phyloP scores from a whole-genome alignment of 2,888 invertebrate genomes.

The Nomada hirtipes region DNA sequence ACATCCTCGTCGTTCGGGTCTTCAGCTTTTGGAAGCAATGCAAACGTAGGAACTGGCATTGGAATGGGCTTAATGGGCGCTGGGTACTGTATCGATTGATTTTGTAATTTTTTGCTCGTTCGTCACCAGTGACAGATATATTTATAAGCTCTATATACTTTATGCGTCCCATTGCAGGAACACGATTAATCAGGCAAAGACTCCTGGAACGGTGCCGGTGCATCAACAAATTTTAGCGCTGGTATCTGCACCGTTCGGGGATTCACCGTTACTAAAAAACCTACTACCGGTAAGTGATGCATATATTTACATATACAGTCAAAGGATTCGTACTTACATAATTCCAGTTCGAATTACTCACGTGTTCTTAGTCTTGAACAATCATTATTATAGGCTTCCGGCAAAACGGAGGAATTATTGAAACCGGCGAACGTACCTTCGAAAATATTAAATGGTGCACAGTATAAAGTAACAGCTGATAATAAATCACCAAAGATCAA shows the following conservation, averaged over 20 bases:
- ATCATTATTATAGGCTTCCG: constrained; percentile 83
- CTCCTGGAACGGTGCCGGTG: constrained; percentile 84
- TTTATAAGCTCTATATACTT: neutral
- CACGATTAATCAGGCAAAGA: constrained; percentile 78
- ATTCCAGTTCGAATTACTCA: too few species aligned
- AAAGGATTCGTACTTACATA: too few species aligned
- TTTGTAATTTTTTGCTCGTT: neutral
- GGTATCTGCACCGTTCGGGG: constrained; percentile 94
- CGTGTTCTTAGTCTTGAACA: too few species aligned
- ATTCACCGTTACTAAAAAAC: constrained; percentile 93
- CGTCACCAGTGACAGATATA: neutral
- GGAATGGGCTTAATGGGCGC: constrained; percentile 77
- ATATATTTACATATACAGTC: too few species aligned
- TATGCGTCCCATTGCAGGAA: constrained; percentile 61
- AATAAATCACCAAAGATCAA: constrained; percentile 87
- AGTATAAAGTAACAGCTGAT: constrained; percentile 87
- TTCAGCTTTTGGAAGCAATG: constrained; percentile 81
- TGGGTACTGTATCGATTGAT: constrained; percentile 62
- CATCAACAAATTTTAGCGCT: constrained; percentile 91
- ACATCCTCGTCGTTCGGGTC: constrained; percentile 82
- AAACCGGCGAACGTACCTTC: constrained; percentile 91
- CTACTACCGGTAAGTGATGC: constrained; percentile 84
- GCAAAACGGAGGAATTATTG: constrained; percentile 88
- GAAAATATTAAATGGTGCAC: constrained; percentile 87
- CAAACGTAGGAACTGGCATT: constrained; percentile 71